Conservation (phyloP, 2,797 vertebrate species). For the Rallus crepitans region DNA sequence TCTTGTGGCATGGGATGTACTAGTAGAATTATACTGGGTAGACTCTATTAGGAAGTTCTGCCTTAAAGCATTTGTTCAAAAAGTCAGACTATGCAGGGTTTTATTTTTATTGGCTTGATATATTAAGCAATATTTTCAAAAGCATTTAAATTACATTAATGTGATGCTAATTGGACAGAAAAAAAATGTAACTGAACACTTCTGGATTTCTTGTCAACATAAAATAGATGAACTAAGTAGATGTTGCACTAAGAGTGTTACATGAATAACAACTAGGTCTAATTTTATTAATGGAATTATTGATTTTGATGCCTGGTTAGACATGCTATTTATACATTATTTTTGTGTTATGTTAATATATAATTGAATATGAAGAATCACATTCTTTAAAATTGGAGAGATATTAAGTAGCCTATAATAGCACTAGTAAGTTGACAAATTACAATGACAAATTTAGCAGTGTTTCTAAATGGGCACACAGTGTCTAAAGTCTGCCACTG, state of each 20-base stretch:
- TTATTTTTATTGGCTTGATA: constrained; percentile 51
- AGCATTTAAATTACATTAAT: constrained; percentile 38
- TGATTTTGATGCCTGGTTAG: neutral
- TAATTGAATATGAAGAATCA: neutral
- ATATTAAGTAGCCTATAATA: neutral
- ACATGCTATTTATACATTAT: neutral
- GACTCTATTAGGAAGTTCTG: neutral
- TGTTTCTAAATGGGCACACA: neutral
- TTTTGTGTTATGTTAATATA: neutral
- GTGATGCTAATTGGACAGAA: constrained; percentile 41
- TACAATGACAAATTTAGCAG: neutral
- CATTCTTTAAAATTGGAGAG: neutral
- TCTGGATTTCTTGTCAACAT: constrained; percentile 29
- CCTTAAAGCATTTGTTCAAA: neutral
- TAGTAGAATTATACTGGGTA: neutral
- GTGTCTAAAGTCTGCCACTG: neutral
- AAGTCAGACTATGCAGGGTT: neutral
- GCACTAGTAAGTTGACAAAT: neutral
- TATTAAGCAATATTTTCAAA: constrained; percentile 31
- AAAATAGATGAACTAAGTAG: constrained; percentile 48
- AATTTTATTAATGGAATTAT: constrained; percentile 1
- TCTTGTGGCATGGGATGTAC: neutral
- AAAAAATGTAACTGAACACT: neutral
- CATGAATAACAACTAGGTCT: constrained; percentile 35
- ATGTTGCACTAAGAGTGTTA: constrained; percentile 37